These are phyloP conservation scores for Arvicanthis niloticus DNA, from an alignment of 2,113 vertebrate species.

Conservation along the genomic window DNA sequence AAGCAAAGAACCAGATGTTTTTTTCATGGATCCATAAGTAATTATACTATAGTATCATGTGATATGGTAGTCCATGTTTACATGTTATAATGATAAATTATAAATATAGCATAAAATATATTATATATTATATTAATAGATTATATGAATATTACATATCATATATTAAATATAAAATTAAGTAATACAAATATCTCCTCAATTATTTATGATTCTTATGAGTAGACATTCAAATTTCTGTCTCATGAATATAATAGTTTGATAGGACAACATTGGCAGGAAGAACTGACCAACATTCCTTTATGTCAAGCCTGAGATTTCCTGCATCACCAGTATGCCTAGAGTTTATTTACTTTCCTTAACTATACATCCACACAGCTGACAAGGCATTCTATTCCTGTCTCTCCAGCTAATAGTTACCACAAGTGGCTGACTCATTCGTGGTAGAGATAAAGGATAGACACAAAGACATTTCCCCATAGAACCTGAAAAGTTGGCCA, in stretches of 20 bases:
- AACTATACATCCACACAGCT: background rate
- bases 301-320: background rate
- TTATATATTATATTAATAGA: no score
- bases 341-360: background rate
- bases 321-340: rapidly evolving
- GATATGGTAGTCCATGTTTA: background rate
- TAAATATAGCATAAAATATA: no score
- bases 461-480: background rate
- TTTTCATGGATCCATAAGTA: background rate
- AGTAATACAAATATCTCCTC: background rate
- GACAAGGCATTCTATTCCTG: background rate
- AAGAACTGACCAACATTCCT: background rate
- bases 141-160: no score
- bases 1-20: background rate
- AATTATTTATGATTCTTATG: background rate
- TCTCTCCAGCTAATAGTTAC: background rate
- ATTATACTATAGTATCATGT: background rate
- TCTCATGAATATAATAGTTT: background rate
- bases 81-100: background rate
- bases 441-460: no score
- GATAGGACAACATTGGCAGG: background rate
- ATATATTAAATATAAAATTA: background rate
- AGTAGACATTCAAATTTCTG: background rate
- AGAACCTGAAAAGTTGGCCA: slow-evolving; percentile 49
- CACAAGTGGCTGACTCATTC: background rate